Base-by-base conservation (phyloP, 1,140 invertebrate genomes). In the Oedothorax gibbosus region DNA sequence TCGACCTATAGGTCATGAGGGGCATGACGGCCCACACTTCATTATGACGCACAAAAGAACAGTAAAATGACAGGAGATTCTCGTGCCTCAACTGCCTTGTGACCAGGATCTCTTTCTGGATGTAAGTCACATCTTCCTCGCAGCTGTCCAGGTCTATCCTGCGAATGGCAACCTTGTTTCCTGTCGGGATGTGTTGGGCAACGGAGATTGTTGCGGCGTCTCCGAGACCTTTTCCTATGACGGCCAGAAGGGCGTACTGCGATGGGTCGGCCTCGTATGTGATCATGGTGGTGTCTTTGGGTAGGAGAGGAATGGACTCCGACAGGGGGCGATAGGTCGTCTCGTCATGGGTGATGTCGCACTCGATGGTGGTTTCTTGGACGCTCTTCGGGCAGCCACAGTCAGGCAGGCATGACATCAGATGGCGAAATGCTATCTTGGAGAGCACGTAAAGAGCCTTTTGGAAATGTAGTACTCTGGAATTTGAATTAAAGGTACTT, bases 1-100 rank as follows among this genome's bases (percentile, higher is more conserved):
- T 95, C 0, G 95, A 96, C 8, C 90, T 95, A 89, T 93, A 95
- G 14, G 92, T 93, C 93, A 96, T 95, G 18, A 95, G 90, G 6
- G 95, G 95, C 86, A 93, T 94, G 15, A 96, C 92, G 5, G 95
- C 92, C 90, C 93, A 96, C n/a, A 96, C 90, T 89, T 95, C 93
- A 78, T 92, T 92, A 11, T 93, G 93, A 87, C 92, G 91, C 6
- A 96, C 93, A 91, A 96, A 97, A 57, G 93, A 92, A 72, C 93
- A 93, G 80, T 94, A 90, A 87, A 94, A 94, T 66, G 93, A 92
- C 53, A 96, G 90, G 75, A 97, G 92, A 89, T 96, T 95, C 50
- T 92, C 91, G 90, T 97, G 95, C 77, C 94, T 92, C n/a, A 97
- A 90, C 88, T 96, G 94, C 80, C 93, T 92, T 68, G 90, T 90